phyloP scores from a whole-genome alignment of 2,888 invertebrate genomes.

The Melanophora roralis region DNA sequence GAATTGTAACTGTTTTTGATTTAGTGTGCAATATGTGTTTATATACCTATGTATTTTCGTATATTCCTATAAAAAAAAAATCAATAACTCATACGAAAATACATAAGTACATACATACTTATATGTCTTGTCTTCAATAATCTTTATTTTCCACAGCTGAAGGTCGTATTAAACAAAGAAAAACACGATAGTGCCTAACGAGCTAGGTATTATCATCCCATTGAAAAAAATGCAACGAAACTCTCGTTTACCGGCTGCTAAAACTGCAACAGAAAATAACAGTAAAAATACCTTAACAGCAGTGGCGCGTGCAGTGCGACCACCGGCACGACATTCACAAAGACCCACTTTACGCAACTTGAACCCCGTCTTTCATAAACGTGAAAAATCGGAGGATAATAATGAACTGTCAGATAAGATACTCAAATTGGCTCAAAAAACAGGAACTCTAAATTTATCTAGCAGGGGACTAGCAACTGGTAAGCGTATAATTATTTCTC shows the following conservation, averaged over 20 bases:
- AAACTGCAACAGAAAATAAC: constrained; percentile 7
- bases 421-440: constrained; percentile 87
- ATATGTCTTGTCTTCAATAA: neutral
- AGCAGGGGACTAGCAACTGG: constrained; percentile 86
- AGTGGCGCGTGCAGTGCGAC: constrained; percentile 21
- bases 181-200: neutral
- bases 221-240: constrained; percentile 28
- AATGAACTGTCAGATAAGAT: constrained; percentile 83
- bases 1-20: no score
- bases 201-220: neutral
- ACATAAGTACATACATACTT: no score
- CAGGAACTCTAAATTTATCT: constrained; percentile 88
- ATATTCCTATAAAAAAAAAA: neutral
- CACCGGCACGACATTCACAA: constrained; percentile 61
- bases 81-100: no score
- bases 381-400: constrained; percentile 85
- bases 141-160: neutral
- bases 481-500: constrained; percentile 72
- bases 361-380: constrained; percentile 83
- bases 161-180: neutral
- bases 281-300: constrained; percentile 9
- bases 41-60: neutral
- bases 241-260: constrained; percentile 10
- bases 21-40: no score
- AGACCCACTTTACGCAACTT: constrained; percentile 69